A percentile compares a stretch with the other conserved stretches of the same genome.
phyloP scores from a whole-genome alignment of 2,113 vertebrate species.

The Lucifuga dentata region DNA sequence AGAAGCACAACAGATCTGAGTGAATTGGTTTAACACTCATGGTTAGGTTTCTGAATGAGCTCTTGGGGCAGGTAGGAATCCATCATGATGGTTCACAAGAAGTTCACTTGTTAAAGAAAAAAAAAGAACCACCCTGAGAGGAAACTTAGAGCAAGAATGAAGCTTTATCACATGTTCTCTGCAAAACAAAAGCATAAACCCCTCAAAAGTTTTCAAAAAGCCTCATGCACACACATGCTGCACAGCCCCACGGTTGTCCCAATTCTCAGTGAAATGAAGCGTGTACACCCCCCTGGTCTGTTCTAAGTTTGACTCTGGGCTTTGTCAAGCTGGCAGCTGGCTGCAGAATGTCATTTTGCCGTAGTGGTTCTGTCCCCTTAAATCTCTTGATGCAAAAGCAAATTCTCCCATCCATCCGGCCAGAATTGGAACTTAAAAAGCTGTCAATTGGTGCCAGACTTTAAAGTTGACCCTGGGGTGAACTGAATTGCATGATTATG shows the following conservation, averaged over 20 bases:
- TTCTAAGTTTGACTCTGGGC: constrained; percentile 45
- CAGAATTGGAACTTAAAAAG: constrained; percentile 34
- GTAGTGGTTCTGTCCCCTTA: constrained; percentile 41
- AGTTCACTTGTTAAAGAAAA: constrained; percentile 5
- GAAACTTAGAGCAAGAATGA: constrained; percentile 16
- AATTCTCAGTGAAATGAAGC: constrained; percentile 68
- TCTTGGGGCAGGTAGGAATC: not conserved
- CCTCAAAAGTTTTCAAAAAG: constrained; percentile 19
- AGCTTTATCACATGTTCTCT: constrained; percentile 21
- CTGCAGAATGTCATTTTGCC: constrained; percentile 49
- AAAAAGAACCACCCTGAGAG: not conserved
- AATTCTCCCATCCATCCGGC: constrained; percentile 42
- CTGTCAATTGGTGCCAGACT: constrained; percentile 44
- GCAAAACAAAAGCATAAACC: constrained; percentile 25
- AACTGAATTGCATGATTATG: constrained; percentile 56
- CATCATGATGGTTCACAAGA: not conserved
- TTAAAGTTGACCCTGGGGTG: constrained; percentile 44
- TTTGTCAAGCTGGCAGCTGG: constrained; percentile 59
- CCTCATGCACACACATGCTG: constrained; percentile 10
- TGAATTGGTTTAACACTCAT: not conserved
- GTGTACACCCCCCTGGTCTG: constrained; percentile 55
- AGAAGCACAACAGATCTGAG: not conserved
- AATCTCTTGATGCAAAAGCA: constrained; percentile 45
- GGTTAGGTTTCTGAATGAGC: constrained; percentile 2
- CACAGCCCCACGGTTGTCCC: constrained; percentile 30